Base-by-base conservation (phyloP, 1,140 invertebrate genomes). In the Leguminivora glycinivorella region DNA sequence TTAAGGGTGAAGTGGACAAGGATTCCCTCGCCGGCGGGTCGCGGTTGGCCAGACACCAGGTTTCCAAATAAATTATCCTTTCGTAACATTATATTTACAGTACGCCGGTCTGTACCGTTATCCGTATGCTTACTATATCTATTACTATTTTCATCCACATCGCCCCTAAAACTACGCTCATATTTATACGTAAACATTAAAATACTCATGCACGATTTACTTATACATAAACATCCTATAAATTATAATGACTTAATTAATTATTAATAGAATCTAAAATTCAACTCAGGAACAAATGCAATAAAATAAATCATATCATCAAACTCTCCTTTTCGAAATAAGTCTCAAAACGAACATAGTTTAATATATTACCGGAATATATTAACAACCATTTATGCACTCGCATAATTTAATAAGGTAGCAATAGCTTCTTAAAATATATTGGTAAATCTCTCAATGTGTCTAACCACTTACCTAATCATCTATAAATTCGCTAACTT, bases 221-320 rank as follows among this genome's bases (percentile, higher is more conserved):
- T 80, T 81, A 77, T 69, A 77, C 78, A 83, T 85, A 87, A 75
- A 85, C 83, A 80, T 84, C 87, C 88, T 91, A 89, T 73, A 83
- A 84, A 83, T 79, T 80, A 87, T 56, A 70, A 70, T 71, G 72
- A 82, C 79, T 84, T 87, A 88, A 88, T 76, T 76, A 72, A 47
- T 40, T 71, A 83, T 83, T 72, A 84, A 89, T 90, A 91, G 90
- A 91, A 89, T 90, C 83, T 90, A 91, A 85, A 82, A 87, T 85
- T 88, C 85, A 90, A 88, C 84, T 90, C 89, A 91, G 89, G 89
- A 91, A 91, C 89, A 91, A 91, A 91, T 91, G 89, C 89, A 91
- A 88, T 90, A 90, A 88, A 88, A 87, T 91, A 83, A 78, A 85
- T 89, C 81, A 83, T 87, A 85, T 85, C 74, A 79, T 78, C 77